Conservation (phyloP, 2,888 invertebrate genomes). For the Schrankia costaestrigalis region DNA sequence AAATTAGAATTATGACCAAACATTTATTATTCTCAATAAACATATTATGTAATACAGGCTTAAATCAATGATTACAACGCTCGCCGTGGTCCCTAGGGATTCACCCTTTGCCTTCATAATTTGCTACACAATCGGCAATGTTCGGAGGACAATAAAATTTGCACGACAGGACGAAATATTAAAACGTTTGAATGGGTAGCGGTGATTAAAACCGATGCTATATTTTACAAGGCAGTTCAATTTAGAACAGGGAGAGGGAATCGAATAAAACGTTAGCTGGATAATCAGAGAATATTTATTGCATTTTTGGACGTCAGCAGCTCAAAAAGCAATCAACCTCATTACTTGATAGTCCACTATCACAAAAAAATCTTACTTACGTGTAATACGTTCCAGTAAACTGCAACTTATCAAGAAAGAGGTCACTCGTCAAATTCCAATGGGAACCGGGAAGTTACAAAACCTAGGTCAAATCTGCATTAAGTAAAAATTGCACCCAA, state of each 20-base stretch:
- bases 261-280: neutral
- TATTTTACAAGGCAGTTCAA: conserved; percentile 2
- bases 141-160: conserved; percentile 11
- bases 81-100: conserved; percentile 4
- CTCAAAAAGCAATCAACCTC: too few relatives aligned
- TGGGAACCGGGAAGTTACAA: too few relatives aligned
- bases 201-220: conserved; percentile 3
- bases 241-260: neutral
- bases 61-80: conserved; percentile 27
- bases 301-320: too few relatives aligned
- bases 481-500: too few relatives aligned
- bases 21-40: conserved; percentile 15
- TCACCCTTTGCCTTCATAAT: conserved; percentile 12
- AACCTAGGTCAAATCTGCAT: too few relatives aligned
- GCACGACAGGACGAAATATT: conserved; percentile 10
- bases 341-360: too few relatives aligned
- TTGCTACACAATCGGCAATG: conserved; percentile 18
- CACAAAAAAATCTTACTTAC: too few relatives aligned
- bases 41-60: conserved; percentile 10
- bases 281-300: too few relatives aligned
- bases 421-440: too few relatives aligned
- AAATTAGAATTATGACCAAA: conserved; percentile 18
- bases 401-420: too few relatives aligned
- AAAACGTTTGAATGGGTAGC: conserved; percentile 11
- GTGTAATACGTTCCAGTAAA: too few relatives aligned